Percentiles rank a stretch among this genome's conserved stretches.
Evolutionary conservation across 1,140 invertebrate genomes (phyloP).

Genomic region (Idris sp.): DNA sequence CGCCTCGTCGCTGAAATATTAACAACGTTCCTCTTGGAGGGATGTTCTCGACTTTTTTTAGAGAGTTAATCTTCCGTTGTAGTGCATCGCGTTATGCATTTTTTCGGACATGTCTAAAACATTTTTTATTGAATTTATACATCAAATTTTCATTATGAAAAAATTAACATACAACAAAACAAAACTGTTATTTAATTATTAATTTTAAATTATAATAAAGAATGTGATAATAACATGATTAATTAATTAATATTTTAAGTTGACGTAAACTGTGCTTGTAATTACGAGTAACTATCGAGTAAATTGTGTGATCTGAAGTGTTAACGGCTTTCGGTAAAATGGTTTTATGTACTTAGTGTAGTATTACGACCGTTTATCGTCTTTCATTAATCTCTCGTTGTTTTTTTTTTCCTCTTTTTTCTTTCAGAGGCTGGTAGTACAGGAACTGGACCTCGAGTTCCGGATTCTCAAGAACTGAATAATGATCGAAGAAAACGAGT

Average conservation of each 20-base stretch:
- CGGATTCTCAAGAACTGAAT: no score
- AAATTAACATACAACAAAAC: no score
- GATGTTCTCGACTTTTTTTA: constrained; percentile 16
- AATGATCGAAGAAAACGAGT: no score
- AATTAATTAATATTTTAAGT: no score
- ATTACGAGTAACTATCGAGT: not conserved
- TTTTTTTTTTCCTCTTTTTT: no score
- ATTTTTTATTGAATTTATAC: no score
- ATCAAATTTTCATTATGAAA: no score
- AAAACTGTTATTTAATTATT: no score
- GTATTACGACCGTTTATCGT: constrained; percentile 1
- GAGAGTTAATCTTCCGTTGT: constrained; percentile 11
- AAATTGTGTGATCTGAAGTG: not conserved
- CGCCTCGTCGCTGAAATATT: constrained; percentile 18
- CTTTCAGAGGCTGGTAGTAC: constrained; percentile 45
- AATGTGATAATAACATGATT: no score
- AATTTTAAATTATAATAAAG: no score
- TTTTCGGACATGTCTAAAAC: no score
- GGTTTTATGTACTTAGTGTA: constrained; percentile 8
- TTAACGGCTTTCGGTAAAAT: constrained; percentile 14
- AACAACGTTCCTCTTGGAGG: constrained; percentile 10
- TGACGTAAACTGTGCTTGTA: no score
- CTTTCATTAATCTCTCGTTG: constrained; percentile 52
- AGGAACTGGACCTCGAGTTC: constrained; percentile 10
- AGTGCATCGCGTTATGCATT: constrained; percentile 10